Conservation (phyloP, 2,888 invertebrate species). For the Heliconius charithonia region DNA sequence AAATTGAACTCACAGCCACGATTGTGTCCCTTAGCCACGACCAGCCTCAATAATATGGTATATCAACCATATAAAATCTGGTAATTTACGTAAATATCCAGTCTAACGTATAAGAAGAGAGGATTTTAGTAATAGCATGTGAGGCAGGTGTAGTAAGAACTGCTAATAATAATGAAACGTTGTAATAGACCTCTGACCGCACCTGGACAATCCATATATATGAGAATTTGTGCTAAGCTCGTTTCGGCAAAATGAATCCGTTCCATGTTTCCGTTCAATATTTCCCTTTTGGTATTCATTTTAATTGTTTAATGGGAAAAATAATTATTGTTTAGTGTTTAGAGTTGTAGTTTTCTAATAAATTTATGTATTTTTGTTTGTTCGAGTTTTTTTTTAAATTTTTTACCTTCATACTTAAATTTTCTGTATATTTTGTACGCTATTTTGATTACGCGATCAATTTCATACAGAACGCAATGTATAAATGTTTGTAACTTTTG, state of each 20-base stretch:
- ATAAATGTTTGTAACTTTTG: no score
- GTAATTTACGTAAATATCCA: neutral
- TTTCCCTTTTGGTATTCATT: neutral
- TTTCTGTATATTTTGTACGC: no score
- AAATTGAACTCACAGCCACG: no score
- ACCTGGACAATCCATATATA: constrained; percentile 20
- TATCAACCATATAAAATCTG: neutral
- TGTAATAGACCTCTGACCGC: constrained; percentile 22
- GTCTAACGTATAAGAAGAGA: neutral
- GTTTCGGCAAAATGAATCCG: constrained; percentile 17
- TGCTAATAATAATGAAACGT: constrained; percentile 23
- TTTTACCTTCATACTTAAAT: no score
- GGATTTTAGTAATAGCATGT: neutral
- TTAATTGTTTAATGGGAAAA: neutral
- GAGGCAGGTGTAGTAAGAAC: constrained; percentile 22
- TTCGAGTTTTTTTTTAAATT: no score
- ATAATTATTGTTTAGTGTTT: neutral
- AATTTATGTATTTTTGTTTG: neutral
- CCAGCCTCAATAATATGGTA: no score
- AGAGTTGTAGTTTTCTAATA: neutral
- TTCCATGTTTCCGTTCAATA: constrained; percentile 3
- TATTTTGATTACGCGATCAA: no score
- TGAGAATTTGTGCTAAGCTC: constrained; percentile 14
- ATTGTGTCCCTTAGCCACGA: no score
- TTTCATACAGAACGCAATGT: no score